phyloP scores from a whole-genome alignment of 1,140 invertebrate species.

The Homalodisca vitripennis region DNA sequence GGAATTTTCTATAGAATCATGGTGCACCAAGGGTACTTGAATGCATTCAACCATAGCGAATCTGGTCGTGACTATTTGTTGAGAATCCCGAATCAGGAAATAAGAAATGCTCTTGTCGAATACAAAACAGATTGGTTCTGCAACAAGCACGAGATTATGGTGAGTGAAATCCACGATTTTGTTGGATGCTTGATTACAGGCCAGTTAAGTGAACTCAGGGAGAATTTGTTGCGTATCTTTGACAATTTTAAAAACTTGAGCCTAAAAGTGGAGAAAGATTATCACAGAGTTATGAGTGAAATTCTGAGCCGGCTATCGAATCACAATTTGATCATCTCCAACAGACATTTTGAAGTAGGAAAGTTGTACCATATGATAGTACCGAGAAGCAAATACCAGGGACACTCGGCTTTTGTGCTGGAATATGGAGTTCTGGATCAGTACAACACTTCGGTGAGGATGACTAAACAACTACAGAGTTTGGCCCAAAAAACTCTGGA shows the following conservation, averaged over 20 bases:
- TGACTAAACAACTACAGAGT: neutral
- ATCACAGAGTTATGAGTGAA: neutral
- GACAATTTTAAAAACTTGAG: neutral
- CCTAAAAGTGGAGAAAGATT: neutral
- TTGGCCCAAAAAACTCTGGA: neutral
- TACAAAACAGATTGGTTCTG: neutral
- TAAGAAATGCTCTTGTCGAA: neutral
- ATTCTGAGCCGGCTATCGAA: neutral
- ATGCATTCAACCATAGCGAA: neutral
- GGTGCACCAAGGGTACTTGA: neutral
- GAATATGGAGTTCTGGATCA: neutral
- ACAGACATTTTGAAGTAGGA: neutral
- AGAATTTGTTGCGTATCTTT: neutral
- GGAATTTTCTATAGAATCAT: neutral
- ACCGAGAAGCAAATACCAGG: conserved; percentile 1
- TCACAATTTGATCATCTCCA: conserved; percentile 7
- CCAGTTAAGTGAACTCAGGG: neutral
- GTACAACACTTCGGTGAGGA: neutral
- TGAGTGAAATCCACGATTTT: neutral
- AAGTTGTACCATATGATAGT: conserved; percentile 3
- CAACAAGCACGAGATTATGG: neutral
- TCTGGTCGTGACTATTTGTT: neutral
- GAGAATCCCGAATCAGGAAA: neutral
- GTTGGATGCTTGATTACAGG: neutral
- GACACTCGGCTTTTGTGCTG: neutral